These are phyloP conservation scores for Neoscelio sp. DNA, from an alignment of 2,888 invertebrate species.

Conservation along the genomic window DNA sequence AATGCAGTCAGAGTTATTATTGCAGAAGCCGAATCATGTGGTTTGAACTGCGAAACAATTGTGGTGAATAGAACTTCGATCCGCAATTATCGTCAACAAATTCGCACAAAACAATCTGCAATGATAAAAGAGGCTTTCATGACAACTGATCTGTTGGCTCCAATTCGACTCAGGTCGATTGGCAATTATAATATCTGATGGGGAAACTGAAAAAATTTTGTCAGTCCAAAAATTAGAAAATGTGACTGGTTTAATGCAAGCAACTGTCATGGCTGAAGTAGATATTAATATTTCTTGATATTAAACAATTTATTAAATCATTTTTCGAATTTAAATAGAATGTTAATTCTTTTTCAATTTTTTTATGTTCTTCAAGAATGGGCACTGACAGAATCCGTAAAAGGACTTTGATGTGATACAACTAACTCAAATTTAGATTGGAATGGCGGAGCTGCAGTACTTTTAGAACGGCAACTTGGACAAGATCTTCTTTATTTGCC, in stretches of 20 bases:
- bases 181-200: constrained; percentile 28
- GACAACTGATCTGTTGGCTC: constrained; percentile 26
- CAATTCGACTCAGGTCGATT: constrained; percentile 49
- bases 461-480: not conserved
- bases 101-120: constrained; percentile 31
- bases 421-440: not conserved
- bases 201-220: constrained; percentile 31
- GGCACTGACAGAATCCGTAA: not conserved
- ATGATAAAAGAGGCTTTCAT: constrained; percentile 40
- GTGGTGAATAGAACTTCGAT: constrained; percentile 58
- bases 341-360: not conserved
- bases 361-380: not conserved
- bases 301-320: not conserved
- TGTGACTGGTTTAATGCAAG: constrained; percentile 44
- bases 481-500: constrained; percentile 2
- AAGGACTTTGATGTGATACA: not conserved
- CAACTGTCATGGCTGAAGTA: constrained; percentile 39
- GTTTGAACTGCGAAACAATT: constrained; percentile 27
- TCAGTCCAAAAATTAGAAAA: constrained; percentile 43
- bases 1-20: constrained; percentile 54
- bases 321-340: not conserved
- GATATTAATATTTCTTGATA: too few relatives aligned
- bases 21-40: constrained; percentile 54
- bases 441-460: not conserved
- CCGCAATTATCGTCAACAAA: constrained; percentile 37